These are phyloP conservation scores for Ceratina japonica DNA, from an alignment of 1,140 invertebrate species.

Conservation along the genomic window DNA sequence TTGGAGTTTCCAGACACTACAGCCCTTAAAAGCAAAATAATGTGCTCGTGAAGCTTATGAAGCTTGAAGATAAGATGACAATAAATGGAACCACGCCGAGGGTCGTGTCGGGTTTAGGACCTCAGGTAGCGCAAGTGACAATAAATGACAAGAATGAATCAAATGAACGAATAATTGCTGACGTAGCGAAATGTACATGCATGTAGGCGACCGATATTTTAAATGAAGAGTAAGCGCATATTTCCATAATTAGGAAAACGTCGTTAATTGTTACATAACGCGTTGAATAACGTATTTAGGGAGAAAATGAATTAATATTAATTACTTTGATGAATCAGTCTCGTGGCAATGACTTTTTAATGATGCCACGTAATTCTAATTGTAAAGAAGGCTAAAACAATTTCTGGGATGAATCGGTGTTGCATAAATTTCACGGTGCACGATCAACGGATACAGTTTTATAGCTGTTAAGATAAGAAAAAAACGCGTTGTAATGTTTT, in stretches of 20 bases:
- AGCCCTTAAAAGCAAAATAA: too few relatives aligned
- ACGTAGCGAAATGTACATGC: neutral
- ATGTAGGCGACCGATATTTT: neutral
- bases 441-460: slow-evolving; percentile 19
- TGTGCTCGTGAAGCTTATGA: too few relatives aligned
- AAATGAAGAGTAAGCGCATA: slow-evolving; percentile 5
- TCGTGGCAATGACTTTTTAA: slow-evolving; percentile 1
- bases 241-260: slow-evolving; percentile 9
- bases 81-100: too few relatives aligned
- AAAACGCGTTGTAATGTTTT: neutral
- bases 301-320: neutral
- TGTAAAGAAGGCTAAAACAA: slow-evolving; percentile 6
- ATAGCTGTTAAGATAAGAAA: slow-evolving; percentile 16
- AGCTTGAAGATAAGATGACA: too few relatives aligned
- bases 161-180: too few relatives aligned
- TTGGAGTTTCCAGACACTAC: neutral
- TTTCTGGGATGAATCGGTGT: neutral
- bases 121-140: too few relatives aligned
- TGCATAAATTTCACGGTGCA: slow-evolving; percentile 31
- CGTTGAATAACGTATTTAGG: neutral
- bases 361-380: neutral
- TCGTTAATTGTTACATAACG: slow-evolving; percentile 10
- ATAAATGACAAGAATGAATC: too few relatives aligned
- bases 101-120: too few relatives aligned
- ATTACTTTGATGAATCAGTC: slow-evolving; percentile 17